phyloP scores from a whole-genome alignment of 2,113 vertebrate species.

The Stigmatopora nigra region DNA sequence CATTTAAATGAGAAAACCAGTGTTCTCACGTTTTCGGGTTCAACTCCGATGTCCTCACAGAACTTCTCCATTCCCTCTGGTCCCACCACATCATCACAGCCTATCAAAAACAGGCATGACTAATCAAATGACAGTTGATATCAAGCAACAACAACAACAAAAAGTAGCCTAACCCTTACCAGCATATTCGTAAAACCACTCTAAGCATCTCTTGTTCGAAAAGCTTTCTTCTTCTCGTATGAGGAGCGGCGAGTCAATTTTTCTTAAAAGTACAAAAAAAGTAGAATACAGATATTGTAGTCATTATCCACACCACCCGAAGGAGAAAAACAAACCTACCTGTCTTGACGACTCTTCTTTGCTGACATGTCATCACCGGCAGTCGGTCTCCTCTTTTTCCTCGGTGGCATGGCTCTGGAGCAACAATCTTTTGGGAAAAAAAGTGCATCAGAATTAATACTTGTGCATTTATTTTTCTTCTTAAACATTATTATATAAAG shows the following conservation, averaged over 20 bases:
- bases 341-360: constrained; percentile 97
- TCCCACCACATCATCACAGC: constrained; percentile 89
- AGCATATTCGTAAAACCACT: constrained; percentile 99
- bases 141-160: neutral
- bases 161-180: constrained; percentile 73
- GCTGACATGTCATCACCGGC: constrained; percentile 92
- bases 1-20: no score
- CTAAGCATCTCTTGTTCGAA: constrained; percentile 94
- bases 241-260: constrained; percentile 86
- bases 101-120: constrained; percentile 54
- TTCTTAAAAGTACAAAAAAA: constrained; percentile 74
- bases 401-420: constrained; percentile 96
- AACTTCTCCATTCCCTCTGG: constrained; percentile 99
- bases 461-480: no score
- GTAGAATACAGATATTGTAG: neutral
- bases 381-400: constrained; percentile 99
- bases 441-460: neutral
- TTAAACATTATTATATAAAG: no score
- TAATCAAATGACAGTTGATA: no score
- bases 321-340: constrained; percentile 65
- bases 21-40: constrained; percentile 90
- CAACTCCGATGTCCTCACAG: constrained; percentile 98
- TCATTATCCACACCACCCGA: no score
- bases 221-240: constrained; percentile 92
- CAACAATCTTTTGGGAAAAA: constrained; percentile 81